These are phyloP conservation scores for Bungarus multicinctus DNA, from an alignment of 2,113 vertebrate species.

Conservation along the genomic window DNA sequence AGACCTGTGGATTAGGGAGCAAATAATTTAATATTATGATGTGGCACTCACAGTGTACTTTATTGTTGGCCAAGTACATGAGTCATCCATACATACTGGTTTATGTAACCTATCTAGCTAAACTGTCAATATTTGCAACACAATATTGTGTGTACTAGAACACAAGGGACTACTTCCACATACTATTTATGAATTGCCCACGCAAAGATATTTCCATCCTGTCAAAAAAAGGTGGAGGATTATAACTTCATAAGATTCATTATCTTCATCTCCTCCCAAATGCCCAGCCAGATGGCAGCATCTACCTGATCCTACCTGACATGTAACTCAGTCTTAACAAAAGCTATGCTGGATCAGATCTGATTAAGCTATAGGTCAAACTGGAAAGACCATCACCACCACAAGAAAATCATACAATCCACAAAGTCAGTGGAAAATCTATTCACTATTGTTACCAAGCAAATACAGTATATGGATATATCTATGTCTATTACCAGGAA, in stretches of 20 bases:
- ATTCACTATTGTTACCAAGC: background rate
- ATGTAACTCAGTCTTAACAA: background rate
- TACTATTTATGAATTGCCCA: background rate
- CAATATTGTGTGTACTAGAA: background rate
- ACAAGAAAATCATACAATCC: background rate
- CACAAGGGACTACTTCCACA: background rate
- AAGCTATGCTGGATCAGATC: background rate
- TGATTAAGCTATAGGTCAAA: background rate
- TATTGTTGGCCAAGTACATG: background rate
- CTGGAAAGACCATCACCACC: background rate
- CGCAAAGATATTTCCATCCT: background rate
- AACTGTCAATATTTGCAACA: slow-evolving; percentile 14
- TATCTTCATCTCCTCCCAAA: background rate
- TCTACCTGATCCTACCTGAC: background rate
- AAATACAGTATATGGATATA: background rate
- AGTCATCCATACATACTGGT: background rate
- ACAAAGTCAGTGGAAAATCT: background rate
- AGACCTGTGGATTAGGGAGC: background rate
- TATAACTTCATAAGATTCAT: background rate
- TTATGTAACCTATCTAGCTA: background rate
- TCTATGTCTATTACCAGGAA: background rate
- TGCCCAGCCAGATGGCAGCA: background rate
- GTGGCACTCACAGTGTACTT: background rate
- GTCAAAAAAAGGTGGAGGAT: background rate
- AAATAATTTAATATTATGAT: background rate